Percentiles rank a stretch among this genome's conserved stretches.
phyloP scores from a whole-genome alignment of 2,113 vertebrate species.

The Scopus umbretta region DNA sequence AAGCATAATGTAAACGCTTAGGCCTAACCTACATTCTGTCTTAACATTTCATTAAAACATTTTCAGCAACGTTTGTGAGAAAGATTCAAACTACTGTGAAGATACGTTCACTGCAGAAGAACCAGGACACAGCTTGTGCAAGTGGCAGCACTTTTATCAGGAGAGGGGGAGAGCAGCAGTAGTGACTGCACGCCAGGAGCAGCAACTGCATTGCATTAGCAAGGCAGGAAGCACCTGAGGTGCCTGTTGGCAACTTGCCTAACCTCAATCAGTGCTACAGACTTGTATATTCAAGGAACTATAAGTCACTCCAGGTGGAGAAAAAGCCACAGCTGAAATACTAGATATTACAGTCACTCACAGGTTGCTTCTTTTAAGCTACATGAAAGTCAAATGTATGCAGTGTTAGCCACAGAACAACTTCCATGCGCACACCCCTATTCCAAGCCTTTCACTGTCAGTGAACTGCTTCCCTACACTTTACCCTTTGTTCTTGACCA shows the following conservation, averaged over 20 bases:
- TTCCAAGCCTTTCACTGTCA: background rate
- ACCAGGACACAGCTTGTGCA: background rate
- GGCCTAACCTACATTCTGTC: background rate
- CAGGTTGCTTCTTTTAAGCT: background rate
- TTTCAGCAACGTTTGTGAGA: background rate
- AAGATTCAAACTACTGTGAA: background rate
- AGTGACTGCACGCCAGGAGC: background rate
- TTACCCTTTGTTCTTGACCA: background rate
- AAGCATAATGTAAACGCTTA: background rate
- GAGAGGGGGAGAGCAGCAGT: background rate
- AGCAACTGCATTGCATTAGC: fast-evolving
- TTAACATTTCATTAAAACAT: background rate
- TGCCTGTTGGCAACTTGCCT: background rate
- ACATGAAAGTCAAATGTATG: background rate
- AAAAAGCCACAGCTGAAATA: background rate
- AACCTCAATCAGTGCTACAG: background rate
- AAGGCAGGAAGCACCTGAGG: background rate
- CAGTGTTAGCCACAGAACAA: background rate
- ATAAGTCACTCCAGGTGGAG: background rate
- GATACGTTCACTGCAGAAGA: background rate
- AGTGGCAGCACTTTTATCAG: background rate
- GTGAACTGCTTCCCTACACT: background rate
- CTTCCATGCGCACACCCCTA: background rate
- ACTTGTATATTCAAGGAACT: background rate
- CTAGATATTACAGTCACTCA: background rate